Conservation (phyloP, 2,113 vertebrate genomes). For the Eubucco bourcierii region DNA sequence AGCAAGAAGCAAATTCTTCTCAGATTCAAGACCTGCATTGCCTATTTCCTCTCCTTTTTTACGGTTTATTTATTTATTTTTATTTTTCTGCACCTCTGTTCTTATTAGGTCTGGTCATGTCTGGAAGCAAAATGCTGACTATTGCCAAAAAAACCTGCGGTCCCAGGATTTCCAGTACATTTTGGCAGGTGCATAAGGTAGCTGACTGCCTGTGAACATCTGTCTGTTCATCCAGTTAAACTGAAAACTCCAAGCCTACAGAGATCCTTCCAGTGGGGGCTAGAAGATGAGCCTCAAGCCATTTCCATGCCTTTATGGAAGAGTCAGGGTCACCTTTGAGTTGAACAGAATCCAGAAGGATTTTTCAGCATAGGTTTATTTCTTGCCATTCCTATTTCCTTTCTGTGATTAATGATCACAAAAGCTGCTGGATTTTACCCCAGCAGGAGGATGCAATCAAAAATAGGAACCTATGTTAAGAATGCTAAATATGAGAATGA, state of each 20-base stretch:
- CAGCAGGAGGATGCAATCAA: background rate
- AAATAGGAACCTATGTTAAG: background rate
- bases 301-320: background rate
- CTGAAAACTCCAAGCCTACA: background rate
- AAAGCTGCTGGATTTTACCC: background rate
- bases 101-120: background rate
- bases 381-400: background rate
- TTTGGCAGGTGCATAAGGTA: constrained; percentile 13
- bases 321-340: background rate
- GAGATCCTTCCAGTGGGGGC: background rate
- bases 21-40: background rate
- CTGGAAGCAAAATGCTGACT: background rate
- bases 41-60: background rate
- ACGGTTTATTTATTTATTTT: background rate
- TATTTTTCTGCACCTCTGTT: background rate
- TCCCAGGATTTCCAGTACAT: constrained; percentile 1
- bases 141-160: background rate
- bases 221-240: background rate
- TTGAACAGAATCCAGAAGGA: background rate
- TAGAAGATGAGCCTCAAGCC: background rate
- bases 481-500: background rate
- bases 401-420: background rate
- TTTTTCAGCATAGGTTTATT: background rate
- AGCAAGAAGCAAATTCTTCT: background rate
- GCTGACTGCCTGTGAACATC: background rate